These are phyloP conservation scores for Genyomyrus donnyi DNA, from an alignment of 2,113 vertebrate genomes.

Conservation along the genomic window DNA sequence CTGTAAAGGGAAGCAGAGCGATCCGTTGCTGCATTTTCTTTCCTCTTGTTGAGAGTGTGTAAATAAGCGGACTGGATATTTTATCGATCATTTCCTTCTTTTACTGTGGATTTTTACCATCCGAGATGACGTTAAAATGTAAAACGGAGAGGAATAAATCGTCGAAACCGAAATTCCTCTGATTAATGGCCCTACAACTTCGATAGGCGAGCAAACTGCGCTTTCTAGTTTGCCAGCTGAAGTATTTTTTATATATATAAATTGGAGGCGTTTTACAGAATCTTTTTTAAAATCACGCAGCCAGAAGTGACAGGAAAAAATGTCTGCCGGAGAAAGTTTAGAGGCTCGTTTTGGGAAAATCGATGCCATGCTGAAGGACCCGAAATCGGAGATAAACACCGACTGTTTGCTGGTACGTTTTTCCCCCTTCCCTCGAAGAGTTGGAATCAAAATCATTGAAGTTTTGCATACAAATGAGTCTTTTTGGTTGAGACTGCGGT, in stretches of 20 bases:
- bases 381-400: slow-evolving; percentile 94
- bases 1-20: slow-evolving; percentile 53
- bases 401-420: slow-evolving; percentile 96
- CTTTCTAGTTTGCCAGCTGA: slow-evolving; percentile 32
- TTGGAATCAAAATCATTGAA: neutral
- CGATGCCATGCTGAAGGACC: slow-evolving; percentile 88
- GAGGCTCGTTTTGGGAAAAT: slow-evolving; percentile 93
- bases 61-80: neutral
- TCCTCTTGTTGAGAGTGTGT: neutral
- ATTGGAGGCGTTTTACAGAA: neutral
- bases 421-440: neutral
- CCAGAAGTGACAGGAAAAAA: slow-evolving; percentile 45
- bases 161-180: slow-evolving; percentile 42
- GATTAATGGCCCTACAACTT: slow-evolving; percentile 43
- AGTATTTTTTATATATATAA: neutral
- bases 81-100: neutral
- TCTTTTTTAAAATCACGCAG: slow-evolving; percentile 20
- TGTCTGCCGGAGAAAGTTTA: slow-evolving; percentile 85
- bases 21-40: slow-evolving; percentile 45
- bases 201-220: slow-evolving; percentile 46
- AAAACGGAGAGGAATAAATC: slow-evolving; percentile 34
- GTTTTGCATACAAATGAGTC: neutral
- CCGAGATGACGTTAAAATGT: slow-evolving; percentile 31
- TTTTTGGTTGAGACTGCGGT: neutral
- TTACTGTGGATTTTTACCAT: neutral